Conservation (phyloP, 2,888 invertebrate species). For the Incurvaria masculella region DNA sequence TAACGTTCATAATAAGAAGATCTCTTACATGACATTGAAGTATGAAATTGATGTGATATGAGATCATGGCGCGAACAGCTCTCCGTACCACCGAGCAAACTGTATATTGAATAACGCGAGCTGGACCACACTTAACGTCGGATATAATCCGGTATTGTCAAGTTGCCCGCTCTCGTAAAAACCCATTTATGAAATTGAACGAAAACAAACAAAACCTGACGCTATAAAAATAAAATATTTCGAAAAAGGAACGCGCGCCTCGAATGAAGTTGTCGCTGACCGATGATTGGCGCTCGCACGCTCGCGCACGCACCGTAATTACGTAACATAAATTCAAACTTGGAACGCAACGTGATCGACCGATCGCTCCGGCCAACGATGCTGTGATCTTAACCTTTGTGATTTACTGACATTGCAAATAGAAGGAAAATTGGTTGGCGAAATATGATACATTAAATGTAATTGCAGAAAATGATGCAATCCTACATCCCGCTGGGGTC, state of each 20-base stretch:
- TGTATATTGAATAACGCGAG: too few relatives aligned
- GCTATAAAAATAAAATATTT: background rate
- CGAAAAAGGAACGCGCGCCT: background rate
- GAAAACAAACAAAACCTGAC: background rate
- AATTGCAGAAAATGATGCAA: background rate
- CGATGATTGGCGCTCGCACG: background rate
- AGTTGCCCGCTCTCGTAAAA: background rate
- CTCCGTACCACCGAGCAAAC: too few relatives aligned
- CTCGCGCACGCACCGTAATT: conserved; percentile 39
- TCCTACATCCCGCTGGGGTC: too few relatives aligned
- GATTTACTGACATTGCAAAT: background rate
- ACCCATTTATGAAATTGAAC: background rate
- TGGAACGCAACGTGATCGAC: conserved; percentile 42
- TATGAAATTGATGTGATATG: too few relatives aligned
- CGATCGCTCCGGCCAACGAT: conserved; percentile 19
- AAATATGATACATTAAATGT: background rate
- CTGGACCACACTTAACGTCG: too few relatives aligned
- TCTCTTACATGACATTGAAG: too few relatives aligned
- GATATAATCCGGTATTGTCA: too few relatives aligned
- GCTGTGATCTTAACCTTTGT: background rate
- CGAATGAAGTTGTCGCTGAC: background rate
- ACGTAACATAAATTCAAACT: conserved; percentile 46
- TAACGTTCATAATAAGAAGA: too few relatives aligned
- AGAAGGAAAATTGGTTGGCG: background rate
- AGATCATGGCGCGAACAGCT: too few relatives aligned